Percentiles rank a stretch among this genome's conserved stretches.
These are phyloP conservation scores for Apeira syringaria DNA, from an alignment of 2,888 invertebrate species.

Conservation along the genomic window DNA sequence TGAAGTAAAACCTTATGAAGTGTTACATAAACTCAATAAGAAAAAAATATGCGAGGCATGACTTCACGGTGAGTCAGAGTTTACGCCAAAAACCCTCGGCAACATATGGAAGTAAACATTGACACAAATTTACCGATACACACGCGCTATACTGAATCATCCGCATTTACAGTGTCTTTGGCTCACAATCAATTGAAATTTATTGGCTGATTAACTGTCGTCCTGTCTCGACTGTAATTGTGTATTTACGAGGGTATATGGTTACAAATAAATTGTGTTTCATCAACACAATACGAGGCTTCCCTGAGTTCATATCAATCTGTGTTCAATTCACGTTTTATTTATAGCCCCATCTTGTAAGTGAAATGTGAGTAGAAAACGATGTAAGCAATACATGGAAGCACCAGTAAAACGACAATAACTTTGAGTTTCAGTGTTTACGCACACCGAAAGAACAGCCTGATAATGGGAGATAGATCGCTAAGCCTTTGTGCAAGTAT, in stretches of 20 bases:
- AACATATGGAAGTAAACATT: slow-evolving; percentile 46
- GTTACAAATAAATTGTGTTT: slow-evolving; percentile 49
- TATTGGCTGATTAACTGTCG: slow-evolving; percentile 59
- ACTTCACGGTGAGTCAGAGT: slow-evolving; percentile 56
- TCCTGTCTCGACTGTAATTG: slow-evolving; percentile 49
- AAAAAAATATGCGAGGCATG: slow-evolving; percentile 30
- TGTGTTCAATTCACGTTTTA: slow-evolving; percentile 15
- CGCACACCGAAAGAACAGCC: not conserved
- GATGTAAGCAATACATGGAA: slow-evolving; percentile 4
- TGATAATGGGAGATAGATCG: too few relatives aligned
- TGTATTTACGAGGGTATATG: slow-evolving; percentile 45
- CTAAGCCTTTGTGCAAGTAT: too few relatives aligned
- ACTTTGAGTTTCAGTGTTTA: slow-evolving; percentile 1
- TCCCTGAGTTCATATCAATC: slow-evolving; percentile 15
- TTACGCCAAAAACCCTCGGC: slow-evolving; percentile 47
- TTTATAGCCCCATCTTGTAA: slow-evolving; percentile 3
- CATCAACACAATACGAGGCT: slow-evolving; percentile 33
- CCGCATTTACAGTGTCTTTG: slow-evolving; percentile 36
- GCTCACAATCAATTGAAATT: slow-evolving; percentile 58
- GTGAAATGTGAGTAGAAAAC: slow-evolving; percentile 3
- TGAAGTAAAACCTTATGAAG: slow-evolving; percentile 1
- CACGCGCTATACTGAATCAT: slow-evolving; percentile 47
- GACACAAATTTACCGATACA: slow-evolving; percentile 44
- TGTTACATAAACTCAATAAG: slow-evolving; percentile 9
- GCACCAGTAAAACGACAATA: not conserved